Evolutionary conservation across 2,113 vertebrate genomes (phyloP).

Genomic region (Myiozetetes cayanensis): DNA sequence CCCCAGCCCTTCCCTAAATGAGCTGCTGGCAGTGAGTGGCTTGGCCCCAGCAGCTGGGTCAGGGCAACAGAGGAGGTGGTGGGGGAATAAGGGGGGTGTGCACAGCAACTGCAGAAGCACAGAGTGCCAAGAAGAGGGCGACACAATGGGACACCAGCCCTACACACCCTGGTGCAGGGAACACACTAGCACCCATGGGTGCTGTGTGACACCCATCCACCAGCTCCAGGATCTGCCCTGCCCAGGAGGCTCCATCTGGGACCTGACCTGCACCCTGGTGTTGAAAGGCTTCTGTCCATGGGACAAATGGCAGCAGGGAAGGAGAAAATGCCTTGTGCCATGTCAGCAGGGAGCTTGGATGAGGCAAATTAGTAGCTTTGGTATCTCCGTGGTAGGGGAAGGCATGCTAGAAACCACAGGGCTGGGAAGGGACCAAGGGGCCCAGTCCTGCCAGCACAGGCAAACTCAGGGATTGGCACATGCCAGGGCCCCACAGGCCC

Average conservation of each 20-base stretch:
- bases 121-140: neutral
- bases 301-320: neutral
- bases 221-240: neutral
- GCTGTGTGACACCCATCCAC: neutral
- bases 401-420: neutral
- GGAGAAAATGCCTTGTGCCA: neutral
- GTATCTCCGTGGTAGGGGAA: accelerated
- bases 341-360: neutral
- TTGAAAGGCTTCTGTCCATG: neutral
- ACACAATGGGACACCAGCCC: neutral
- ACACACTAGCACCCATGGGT: neutral
- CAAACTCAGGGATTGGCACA: neutral
- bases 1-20: neutral
- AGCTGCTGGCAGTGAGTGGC: neutral
- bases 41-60: neutral
- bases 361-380: neutral
- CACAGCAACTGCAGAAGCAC: neutral
- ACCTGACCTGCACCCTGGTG: neutral
- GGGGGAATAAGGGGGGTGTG: neutral
- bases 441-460: neutral
- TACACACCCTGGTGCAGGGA: neutral
- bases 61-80: neutral
- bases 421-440: neutral
- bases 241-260: neutral
- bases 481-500: neutral